Evolutionary conservation across 2,888 invertebrate species (phyloP).

Genomic region (Pandemis heparana): DNA sequence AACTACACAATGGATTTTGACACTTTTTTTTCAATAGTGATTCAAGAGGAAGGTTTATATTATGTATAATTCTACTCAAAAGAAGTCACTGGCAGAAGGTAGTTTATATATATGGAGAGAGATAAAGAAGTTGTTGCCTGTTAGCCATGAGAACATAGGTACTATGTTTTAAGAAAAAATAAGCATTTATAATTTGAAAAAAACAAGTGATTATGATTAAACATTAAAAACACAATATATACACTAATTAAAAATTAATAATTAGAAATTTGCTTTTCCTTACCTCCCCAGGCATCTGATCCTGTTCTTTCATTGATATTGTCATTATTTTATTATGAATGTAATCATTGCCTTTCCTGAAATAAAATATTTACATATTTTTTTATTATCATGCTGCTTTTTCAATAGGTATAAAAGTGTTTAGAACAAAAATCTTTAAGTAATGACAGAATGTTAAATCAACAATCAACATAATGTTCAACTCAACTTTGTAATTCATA

Average conservation of each 20-base stretch:
- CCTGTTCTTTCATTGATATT: slow-evolving; percentile 84
- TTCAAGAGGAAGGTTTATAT: too few relatives aligned
- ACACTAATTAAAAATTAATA: slow-evolving; percentile 7
- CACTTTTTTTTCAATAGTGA: too few relatives aligned
- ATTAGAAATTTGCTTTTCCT: slow-evolving; percentile 46
- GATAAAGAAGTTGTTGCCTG: too few relatives aligned
- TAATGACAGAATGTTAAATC: not conserved
- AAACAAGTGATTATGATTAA: too few relatives aligned
- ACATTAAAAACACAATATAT: not conserved
- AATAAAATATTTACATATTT: slow-evolving; percentile 48
- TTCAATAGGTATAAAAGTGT: not conserved
- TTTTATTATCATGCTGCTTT: not conserved
- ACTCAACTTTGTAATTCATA: not conserved
- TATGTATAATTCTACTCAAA: too few relatives aligned
- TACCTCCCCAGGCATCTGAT: slow-evolving; percentile 81
- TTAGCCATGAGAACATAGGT: too few relatives aligned
- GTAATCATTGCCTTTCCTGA: slow-evolving; percentile 75
- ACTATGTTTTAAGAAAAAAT: too few relatives aligned
- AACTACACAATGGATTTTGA: too few relatives aligned
- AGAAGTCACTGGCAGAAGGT: too few relatives aligned
- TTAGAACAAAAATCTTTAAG: not conserved
- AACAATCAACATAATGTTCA: not conserved
- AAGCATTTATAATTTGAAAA: too few relatives aligned
- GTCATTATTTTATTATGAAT: slow-evolving; percentile 80
- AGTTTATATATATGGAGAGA: too few relatives aligned